phyloP scores from a whole-genome alignment of 2,797 vertebrate species.

The Phylloscopus collybita region DNA sequence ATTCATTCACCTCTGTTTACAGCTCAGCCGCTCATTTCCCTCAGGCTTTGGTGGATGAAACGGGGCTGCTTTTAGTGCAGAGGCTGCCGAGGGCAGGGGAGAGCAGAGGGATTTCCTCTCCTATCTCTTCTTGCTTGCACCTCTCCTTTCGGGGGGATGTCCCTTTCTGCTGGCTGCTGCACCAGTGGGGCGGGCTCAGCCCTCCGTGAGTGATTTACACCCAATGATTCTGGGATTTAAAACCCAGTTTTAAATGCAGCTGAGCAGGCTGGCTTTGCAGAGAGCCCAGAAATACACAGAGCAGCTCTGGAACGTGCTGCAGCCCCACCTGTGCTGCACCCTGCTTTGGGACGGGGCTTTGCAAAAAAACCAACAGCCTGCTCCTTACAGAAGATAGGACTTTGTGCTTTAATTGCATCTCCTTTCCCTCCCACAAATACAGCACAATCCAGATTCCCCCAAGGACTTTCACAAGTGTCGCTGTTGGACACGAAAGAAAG shows the following conservation, averaged over 20 bases:
- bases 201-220: background rate
- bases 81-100: background rate
- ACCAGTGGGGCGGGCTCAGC: fast-evolving
- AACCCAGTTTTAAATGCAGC: background rate
- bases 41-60: background rate
- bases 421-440: background rate
- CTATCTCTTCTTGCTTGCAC: background rate
- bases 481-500: too few relatives aligned
- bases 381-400: background rate
- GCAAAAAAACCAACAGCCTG: background rate
- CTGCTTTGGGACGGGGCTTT: background rate
- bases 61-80: background rate
- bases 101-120: background rate
- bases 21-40: background rate
- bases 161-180: background rate
- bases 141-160: background rate
- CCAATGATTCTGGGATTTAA: background rate
- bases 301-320: background rate
- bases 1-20: constrained; percentile 50
- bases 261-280: background rate
- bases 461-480: background rate
- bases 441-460: background rate
- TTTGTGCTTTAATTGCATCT: background rate
- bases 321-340: background rate
- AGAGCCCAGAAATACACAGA: background rate